These are phyloP conservation scores for Arge pagana DNA, from an alignment of 2,888 invertebrate species.

Conservation along the genomic window DNA sequence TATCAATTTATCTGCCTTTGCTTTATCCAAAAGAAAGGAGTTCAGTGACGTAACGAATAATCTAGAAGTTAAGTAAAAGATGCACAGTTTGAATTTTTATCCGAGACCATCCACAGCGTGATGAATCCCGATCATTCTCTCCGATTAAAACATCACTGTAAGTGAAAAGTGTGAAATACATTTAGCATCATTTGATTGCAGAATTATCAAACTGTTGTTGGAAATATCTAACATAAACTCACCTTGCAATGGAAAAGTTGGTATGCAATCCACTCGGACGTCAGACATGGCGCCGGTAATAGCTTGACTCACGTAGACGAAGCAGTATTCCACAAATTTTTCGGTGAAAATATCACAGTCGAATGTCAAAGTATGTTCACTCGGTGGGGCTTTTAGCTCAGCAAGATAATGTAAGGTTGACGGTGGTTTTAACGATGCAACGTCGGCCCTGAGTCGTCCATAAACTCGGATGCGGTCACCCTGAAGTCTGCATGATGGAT, in stretches of 20 bases:
- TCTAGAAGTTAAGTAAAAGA: too few species aligned
- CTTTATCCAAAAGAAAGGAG: too few species aligned
- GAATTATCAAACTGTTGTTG: too few species aligned
- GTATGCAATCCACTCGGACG: constrained; percentile 82
- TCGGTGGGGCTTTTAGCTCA: constrained; percentile 69
- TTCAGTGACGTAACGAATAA: too few species aligned
- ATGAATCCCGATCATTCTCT: too few species aligned
- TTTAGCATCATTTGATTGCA: too few species aligned
- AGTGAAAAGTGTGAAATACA: too few species aligned
- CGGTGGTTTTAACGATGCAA: constrained; percentile 70
- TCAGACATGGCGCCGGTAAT: constrained; percentile 84
- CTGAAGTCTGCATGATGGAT: constrained; percentile 80
- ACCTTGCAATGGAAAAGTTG: constrained; percentile 82
- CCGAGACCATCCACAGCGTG: too few species aligned
- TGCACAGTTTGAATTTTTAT: too few species aligned
- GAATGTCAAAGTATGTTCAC: constrained; percentile 77
- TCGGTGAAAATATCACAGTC: constrained; percentile 84
- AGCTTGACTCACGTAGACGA: constrained; percentile 85
- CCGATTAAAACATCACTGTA: too few species aligned
- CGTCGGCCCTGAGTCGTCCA: constrained; percentile 73
- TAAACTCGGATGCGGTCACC: constrained; percentile 82
- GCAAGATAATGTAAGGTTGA: constrained; percentile 69
- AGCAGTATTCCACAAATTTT: constrained; percentile 84
- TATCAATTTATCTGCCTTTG: too few species aligned
- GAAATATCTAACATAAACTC: too few species aligned